Conservation (phyloP, 2,888 invertebrate genomes). For the Thumatha senex region DNA sequence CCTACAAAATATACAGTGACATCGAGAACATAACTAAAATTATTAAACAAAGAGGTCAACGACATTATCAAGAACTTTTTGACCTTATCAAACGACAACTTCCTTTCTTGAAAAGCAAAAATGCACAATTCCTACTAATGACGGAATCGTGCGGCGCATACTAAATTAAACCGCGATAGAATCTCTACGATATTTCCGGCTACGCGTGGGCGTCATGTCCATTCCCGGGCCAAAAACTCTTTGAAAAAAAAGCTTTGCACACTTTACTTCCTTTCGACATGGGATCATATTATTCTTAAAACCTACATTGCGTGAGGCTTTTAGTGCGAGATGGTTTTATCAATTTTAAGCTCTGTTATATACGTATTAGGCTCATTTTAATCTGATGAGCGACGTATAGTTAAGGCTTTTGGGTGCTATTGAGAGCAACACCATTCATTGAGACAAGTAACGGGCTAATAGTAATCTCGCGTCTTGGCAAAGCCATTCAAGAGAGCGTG, state of each 20-base stretch:
- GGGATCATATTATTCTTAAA: constrained; percentile 52
- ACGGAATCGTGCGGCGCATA: constrained; percentile 72
- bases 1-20: constrained; percentile 19
- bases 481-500: constrained; percentile 72
- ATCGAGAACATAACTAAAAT: constrained; percentile 19
- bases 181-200: constrained; percentile 75
- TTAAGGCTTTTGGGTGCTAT: constrained; percentile 61
- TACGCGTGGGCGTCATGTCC: constrained; percentile 66
- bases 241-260: constrained; percentile 59
- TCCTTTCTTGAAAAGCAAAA: constrained; percentile 66
- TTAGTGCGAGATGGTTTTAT: constrained; percentile 15
- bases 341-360: constrained; percentile 44
- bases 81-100: constrained; percentile 60
- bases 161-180: constrained; percentile 62
- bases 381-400: constrained; percentile 37
- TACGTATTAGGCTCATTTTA: constrained; percentile 44
- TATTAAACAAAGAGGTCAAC: constrained; percentile 41
- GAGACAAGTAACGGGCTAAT: constrained; percentile 80
- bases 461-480: constrained; percentile 73
- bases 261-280: constrained; percentile 58
- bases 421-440: constrained; percentile 74
- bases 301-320: constrained; percentile 50
- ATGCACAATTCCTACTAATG: constrained; percentile 74
- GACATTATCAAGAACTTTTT: constrained; percentile 43
- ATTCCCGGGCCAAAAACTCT: constrained; percentile 54